Base-by-base conservation (phyloP, 1,140 invertebrate genomes). In the Drosophila repletoides region DNA sequence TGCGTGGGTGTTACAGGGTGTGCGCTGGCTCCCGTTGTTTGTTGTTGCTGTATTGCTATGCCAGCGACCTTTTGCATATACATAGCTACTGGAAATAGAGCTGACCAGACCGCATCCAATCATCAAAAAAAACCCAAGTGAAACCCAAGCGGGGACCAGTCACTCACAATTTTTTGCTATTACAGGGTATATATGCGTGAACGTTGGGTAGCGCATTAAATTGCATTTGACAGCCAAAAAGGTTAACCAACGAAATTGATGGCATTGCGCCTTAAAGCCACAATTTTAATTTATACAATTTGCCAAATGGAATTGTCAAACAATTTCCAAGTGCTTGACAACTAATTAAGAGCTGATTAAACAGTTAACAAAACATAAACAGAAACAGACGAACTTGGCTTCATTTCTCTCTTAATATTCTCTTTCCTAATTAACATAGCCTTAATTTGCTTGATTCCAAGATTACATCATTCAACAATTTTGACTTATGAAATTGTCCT, bases 21-120 rank as follows among this genome's bases (percentile, higher is more conserved):
- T 2, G 1, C 31, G 2, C 3, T 38, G 33, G 33, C 14, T 12
- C 5, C 10, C 15, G 36, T 40, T 43, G 38, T 43, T 10, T 51
- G 46, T 14, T 40, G 26, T 29, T 43, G 26, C 24, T n/a, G 10
- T 17, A 14, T 21, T 45, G 28, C 5, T 59, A 14, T 26, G 12
- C 4, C 24, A 9, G 24, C 28, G 7, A 34, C 41, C 33, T 49
- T 46, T 59, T 38, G 40, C 49, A 55, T 43, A 40, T 31, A 63
- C 59, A 38, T 19, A 41, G 31, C n/a, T n/a, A 28, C 15, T 40
- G 17, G 9, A 61, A 19, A 52, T 38, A 22, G 19, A 14, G 33
- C 46, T 26, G 9, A 28, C 41, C 29, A 24, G 5, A 34, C 33
- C 5, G 15, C 33, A 34, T 34, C 5, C 5, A 14, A 33, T 12